Base-by-base conservation (phyloP, 2,113 vertebrate species). In the Platysternon megacephalum region DNA sequence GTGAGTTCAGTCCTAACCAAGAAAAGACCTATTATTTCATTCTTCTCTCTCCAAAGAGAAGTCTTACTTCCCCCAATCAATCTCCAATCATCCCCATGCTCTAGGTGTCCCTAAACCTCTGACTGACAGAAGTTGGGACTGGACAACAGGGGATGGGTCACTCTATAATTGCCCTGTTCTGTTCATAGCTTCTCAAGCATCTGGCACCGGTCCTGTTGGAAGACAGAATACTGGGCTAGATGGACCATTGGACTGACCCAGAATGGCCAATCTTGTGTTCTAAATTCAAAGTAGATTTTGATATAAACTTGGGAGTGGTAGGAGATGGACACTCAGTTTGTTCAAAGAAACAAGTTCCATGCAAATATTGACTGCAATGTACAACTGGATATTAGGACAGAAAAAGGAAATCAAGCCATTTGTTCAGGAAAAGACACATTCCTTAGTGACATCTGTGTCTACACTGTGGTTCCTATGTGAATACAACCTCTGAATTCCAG, bases 341-440 rank as follows among this genome's bases (percentile, higher is more conserved):
- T 82, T 53, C 74, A 87, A 28, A 29, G 53, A 88, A 85, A 82
- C 16, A 56, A 94, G 89, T 35, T 32, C 80, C 72, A 61, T 78
- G 42, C 87, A 53, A 72, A 93, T 61, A n/a, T 29, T 72, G 90
- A 87, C 82, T 84, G 51, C 14, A 44, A 55, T 2, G 2, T 65
- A 44, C 3, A 82, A 53, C 21, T 10, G 85, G 42, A 44, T 74
- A 90, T 10, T 61, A 55, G 84, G 78, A 49, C 42, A 65, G 2
- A 12, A 91, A 88, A 87, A 82, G 56, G 48, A 89, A 48, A 19
- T 56, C 84, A 48, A 49, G 84, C 39, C 24, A 14, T 52, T 93
- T 93, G 21, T 72, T 61, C 74, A 88, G 0, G 1, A 61, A 52
- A 90, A 93, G 16, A 35, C 11, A 35, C 61, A n/a, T n/a, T 68